A percentile compares a stretch with the other conserved stretches of the same genome.
Conservation (phyloP, 2,797 vertebrate species). For the Anniella stebbinsi region DNA sequence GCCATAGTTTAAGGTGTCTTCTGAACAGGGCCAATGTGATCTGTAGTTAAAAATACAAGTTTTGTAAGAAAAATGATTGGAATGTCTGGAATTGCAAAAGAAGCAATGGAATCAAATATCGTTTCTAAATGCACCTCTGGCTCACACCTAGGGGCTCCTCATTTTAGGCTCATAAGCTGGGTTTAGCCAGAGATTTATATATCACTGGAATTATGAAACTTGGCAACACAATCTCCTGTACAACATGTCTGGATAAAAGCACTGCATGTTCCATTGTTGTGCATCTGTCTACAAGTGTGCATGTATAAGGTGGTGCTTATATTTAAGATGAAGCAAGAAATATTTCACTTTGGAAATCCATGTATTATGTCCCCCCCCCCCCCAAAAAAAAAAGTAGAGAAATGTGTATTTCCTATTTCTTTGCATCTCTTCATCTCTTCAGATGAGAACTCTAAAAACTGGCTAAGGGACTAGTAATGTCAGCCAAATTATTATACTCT, state of each 20-base stretch:
- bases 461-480: background rate
- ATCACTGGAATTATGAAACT: too few relatives aligned
- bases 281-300: background rate
- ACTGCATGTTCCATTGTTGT: too few relatives aligned
- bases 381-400: background rate
- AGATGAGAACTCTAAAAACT: slow-evolving; percentile 1
- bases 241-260: too few relatives aligned
- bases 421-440: slow-evolving; percentile 3
- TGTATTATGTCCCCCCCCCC: slow-evolving; percentile 11
- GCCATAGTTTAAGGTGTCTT: too few relatives aligned
- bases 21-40: background rate
- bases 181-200: too few relatives aligned
- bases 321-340: slow-evolving; percentile 27
- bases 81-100: too few relatives aligned
- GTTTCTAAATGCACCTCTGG: too few relatives aligned
- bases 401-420: slow-evolving; percentile 29
- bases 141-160: too few relatives aligned
- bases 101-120: too few relatives aligned
- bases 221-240: too few relatives aligned
- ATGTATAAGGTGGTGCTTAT: slow-evolving; percentile 26
- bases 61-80: too few relatives aligned
- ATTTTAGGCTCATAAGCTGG: too few relatives aligned
- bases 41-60: background rate
- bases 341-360: slow-evolving; percentile 4
- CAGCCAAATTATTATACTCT: slow-evolving; percentile 29